phyloP scores from a whole-genome alignment of 2,888 invertebrate species.

The Byasa hedistus region DNA sequence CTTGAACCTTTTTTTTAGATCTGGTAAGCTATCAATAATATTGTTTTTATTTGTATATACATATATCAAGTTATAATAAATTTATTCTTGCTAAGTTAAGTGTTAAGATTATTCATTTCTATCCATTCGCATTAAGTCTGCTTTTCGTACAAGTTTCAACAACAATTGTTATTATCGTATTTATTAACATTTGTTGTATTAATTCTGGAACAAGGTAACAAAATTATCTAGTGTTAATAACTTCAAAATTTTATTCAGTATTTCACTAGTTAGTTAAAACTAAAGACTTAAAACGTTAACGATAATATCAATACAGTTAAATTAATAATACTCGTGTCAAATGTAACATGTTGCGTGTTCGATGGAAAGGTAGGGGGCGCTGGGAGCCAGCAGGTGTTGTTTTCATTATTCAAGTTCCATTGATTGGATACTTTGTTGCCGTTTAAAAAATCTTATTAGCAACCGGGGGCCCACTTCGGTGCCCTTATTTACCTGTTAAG shows the following conservation, averaged over 20 bases:
- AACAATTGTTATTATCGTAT: too few species aligned
- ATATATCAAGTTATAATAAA: too few species aligned
- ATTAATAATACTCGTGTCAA: constrained; percentile 43
- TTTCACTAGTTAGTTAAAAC: not conserved
- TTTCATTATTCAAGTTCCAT: constrained; percentile 80
- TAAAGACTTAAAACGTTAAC: constrained; percentile 5
- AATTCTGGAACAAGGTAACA: too few species aligned
- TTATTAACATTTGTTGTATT: too few species aligned
- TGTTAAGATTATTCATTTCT: too few species aligned
- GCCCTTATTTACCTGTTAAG: constrained; percentile 75
- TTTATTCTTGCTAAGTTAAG: too few species aligned
- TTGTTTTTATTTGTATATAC: too few species aligned
- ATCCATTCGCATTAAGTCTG: too few species aligned
- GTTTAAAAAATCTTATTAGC: constrained; percentile 79
- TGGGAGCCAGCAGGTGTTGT: constrained; percentile 76
- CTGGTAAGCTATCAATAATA: too few species aligned
- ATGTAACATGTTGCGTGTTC: constrained; percentile 66
- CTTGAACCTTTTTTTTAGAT: too few species aligned
- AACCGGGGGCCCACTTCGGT: constrained; percentile 58
- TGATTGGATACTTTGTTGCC: constrained; percentile 80
- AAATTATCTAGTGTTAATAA: too few species aligned
- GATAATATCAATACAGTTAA: constrained; percentile 32
- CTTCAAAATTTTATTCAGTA: not conserved
- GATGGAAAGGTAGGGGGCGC: constrained; percentile 58
- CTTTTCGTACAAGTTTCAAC: too few species aligned